These are phyloP conservation scores for Actenoides hombroni DNA, from an alignment of 2,113 vertebrate genomes.

Conservation along the genomic window DNA sequence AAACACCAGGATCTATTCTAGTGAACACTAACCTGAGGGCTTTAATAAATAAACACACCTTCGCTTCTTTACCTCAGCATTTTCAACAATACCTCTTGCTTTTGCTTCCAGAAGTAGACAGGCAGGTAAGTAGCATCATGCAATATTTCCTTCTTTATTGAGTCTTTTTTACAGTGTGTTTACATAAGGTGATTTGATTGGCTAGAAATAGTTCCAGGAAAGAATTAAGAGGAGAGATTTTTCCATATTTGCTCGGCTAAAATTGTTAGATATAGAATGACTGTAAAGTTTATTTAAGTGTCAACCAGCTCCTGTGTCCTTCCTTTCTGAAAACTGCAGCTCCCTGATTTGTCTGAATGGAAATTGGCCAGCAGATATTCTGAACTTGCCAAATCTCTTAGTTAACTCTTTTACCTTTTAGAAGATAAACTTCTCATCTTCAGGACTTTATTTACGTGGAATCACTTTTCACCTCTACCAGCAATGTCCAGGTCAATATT, in stretches of 20 bases:
- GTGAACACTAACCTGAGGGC: conserved; percentile 89
- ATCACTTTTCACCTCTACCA: not conserved
- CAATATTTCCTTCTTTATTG: conserved; percentile 12
- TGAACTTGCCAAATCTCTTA: not conserved
- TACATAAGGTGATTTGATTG: not conserved
- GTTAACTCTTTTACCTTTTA: not conserved
- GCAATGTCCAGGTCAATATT: not conserved
- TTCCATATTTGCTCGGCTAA: not conserved
- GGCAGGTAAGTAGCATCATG: conserved; percentile 79
- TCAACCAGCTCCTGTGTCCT: not conserved
- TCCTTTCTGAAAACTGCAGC: not conserved
- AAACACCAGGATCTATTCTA: conserved; percentile 88
- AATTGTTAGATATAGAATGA: not conserved
- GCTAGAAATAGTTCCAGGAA: not conserved
- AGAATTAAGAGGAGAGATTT: not conserved
- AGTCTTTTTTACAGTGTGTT: not conserved
- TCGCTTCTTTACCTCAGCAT: conserved; percentile 87
- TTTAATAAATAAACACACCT: conserved; percentile 89
- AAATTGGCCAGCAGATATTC: not conserved
- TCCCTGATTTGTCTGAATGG: not conserved
- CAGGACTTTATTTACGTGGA: not conserved
- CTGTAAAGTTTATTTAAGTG: not conserved
- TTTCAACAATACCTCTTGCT: conserved; percentile 88
- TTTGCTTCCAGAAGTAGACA: conserved; percentile 87
- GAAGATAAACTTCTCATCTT: not conserved